Base-by-base conservation (phyloP, 2,888 invertebrate genomes). In the Drymonia ruficornis region DNA sequence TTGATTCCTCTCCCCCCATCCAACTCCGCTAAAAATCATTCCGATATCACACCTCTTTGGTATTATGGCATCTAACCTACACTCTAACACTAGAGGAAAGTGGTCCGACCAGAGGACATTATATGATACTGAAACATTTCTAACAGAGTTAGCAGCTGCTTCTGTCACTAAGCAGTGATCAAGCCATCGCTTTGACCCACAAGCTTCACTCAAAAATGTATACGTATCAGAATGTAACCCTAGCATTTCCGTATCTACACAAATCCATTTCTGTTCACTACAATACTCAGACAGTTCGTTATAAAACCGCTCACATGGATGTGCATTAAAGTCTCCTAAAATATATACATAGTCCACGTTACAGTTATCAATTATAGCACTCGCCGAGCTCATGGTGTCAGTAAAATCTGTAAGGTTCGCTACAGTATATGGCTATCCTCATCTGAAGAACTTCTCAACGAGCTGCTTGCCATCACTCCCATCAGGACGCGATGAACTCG, bases 61-160 rank as follows among this genome's bases (percentile, higher is more conserved):
- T 28, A 5, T 28, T 5, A 28, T 28, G 6, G 6, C 28, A 29
- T 49, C 47, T 36, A 55, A 45, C 15, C 59, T 55, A 59, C 61
- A 61, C 13, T 55, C 29, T 12, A 57, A 9, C 16, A 47, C 8
- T 5, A 63, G 29, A 11, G 59, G 63, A 15, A 55, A 55, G 44
- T 63, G 60, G 28, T 58, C 57, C 3, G 56, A 64, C 55, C 57
- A 59, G 18, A 53, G 53, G 7, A 47, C 23, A 16, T 51, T 52
- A 19, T 48, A 31, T 0, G 3, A 5, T 28, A 28, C 6, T 5
- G 3, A 5, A 3, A 28, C 28, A 28, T 28, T 6, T 5, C 4
- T 28, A 28, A 28, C 6, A 6, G 28, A 5, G 4, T 28, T 3
- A 5, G 6, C 3, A 28, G 28, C 28, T 28, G 28, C 3, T 28